Conservation (phyloP, 2,113 vertebrate genomes). For the Myodes glareolus region DNA sequence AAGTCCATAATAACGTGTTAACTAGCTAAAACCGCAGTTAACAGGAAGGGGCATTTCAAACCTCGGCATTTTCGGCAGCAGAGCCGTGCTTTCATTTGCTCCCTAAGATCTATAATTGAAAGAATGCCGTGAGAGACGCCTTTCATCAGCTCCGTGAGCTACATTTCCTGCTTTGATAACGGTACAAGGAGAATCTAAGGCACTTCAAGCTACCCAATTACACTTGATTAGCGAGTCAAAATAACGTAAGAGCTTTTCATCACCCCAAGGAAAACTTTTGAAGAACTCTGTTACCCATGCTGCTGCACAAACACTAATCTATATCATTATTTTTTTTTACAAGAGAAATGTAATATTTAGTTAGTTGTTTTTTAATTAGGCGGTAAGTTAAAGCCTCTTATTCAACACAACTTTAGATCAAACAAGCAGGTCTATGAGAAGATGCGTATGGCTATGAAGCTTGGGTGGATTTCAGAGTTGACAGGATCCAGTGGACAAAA, state of each 20-base stretch:
- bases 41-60: constrained; percentile 24
- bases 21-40: constrained; percentile 60
- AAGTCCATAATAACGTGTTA: constrained; percentile 39
- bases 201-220: constrained; percentile 81
- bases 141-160: constrained; percentile 81
- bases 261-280: constrained; percentile 65
- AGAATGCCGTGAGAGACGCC: constrained; percentile 73
- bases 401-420: constrained; percentile 16
- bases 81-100: constrained; percentile 43
- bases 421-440: background rate
- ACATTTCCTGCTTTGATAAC: constrained; percentile 83
- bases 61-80: constrained; percentile 50
- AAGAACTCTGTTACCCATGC: constrained; percentile 65
- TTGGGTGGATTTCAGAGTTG: background rate
- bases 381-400: constrained; percentile 27
- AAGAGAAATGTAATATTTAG: constrained; percentile 60
- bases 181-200: constrained; percentile 78
- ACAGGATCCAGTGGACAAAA: background rate
- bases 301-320: constrained; percentile 59
- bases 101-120: constrained; percentile 77
- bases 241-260: constrained; percentile 80
- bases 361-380: constrained; percentile 27
- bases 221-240: constrained; percentile 83
- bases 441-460: background rate
- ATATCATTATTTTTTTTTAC: constrained; percentile 66